Percentiles rank a stretch among this genome's conserved stretches.
These are phyloP conservation scores for Epinephelus awoara DNA, from an alignment of 2,797 vertebrate species.

Conservation along the genomic window DNA sequence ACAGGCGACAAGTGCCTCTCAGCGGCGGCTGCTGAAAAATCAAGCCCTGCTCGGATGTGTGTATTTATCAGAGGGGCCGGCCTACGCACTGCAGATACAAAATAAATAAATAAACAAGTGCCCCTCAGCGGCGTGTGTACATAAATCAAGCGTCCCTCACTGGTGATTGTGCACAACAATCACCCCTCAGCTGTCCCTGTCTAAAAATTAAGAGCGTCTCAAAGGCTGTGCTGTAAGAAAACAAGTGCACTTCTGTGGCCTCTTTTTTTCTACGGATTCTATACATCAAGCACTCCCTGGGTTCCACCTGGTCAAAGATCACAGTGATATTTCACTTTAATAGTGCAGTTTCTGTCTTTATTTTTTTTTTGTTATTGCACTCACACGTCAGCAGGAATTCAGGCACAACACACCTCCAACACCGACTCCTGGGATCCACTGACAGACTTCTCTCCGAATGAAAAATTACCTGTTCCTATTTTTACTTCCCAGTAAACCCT, in stretches of 20 bases:
- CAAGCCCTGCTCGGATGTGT: conserved; percentile 37
- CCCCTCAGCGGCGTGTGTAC: conserved; percentile 26
- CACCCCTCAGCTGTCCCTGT: conserved; percentile 52
- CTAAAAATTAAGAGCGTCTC: conserved; percentile 58
- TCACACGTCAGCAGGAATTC: conserved; percentile 23
- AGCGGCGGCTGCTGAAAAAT: conserved; percentile 45
- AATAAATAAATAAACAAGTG: conserved; percentile 40
- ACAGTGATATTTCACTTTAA: conserved; percentile 66
- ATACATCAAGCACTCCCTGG: conserved; percentile 42
- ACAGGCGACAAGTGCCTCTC: conserved; percentile 43
- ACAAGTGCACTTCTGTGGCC: conserved; percentile 48
- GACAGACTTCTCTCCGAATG: neutral
- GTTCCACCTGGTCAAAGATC: conserved; percentile 44
- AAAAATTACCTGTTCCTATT: neutral
- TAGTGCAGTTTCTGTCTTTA: neutral
- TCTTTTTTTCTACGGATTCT: conserved; percentile 19
- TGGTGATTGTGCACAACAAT: conserved; percentile 57
- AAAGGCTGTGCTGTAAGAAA: conserved; percentile 47
- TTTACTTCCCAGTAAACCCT: neutral
- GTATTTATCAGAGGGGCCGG: conserved; percentile 46
- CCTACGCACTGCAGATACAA: conserved; percentile 14
- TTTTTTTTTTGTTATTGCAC: neutral
- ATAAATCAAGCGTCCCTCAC: conserved; percentile 68
- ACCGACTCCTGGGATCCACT: conserved; percentile 4
- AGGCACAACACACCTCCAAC: conserved; percentile 26